A percentile compares a stretch with the other conserved stretches of the same genome.
phyloP scores from a whole-genome alignment of 2,113 vertebrate genomes.

The Urocitellus parryii region DNA sequence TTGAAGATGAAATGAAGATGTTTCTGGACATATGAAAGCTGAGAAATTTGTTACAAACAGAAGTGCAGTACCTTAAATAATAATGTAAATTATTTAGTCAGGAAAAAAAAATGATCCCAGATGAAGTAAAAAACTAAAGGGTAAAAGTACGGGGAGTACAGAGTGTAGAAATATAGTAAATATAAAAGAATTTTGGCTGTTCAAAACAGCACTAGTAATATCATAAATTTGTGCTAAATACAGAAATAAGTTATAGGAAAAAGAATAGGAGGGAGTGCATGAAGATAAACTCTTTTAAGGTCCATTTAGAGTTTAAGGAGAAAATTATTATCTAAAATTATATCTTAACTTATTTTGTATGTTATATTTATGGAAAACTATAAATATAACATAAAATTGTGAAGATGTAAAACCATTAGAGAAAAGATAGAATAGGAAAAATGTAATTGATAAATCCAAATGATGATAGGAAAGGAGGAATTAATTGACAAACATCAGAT shows the following conservation, averaged over 20 bases:
- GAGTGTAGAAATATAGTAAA: not conserved
- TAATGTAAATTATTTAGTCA: not conserved
- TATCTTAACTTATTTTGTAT: too few relatives aligned
- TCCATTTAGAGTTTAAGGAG: not conserved
- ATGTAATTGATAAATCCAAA: not conserved
- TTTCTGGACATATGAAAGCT: not conserved
- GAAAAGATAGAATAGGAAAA: not conserved
- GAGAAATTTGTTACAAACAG: not conserved
- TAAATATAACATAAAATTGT: not conserved
- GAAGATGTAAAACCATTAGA: not conserved
- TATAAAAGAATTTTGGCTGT: not conserved
- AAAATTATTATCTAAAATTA: not conserved
- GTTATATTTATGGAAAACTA: not conserved
- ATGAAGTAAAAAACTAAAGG: not conserved
- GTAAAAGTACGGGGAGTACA: not conserved
- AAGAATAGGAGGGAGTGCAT: not conserved
- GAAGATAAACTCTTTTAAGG: not conserved
- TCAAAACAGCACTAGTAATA: not conserved
- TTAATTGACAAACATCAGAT: not conserved
- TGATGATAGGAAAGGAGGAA: not conserved
- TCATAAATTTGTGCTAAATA: not conserved
- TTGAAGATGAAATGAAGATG: not conserved
- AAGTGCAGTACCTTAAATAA: not conserved
- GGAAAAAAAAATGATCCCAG: not conserved
- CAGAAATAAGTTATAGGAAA: not conserved